Conservation (phyloP, 1,140 invertebrate species). For the Bradysia coprophila region DNA sequence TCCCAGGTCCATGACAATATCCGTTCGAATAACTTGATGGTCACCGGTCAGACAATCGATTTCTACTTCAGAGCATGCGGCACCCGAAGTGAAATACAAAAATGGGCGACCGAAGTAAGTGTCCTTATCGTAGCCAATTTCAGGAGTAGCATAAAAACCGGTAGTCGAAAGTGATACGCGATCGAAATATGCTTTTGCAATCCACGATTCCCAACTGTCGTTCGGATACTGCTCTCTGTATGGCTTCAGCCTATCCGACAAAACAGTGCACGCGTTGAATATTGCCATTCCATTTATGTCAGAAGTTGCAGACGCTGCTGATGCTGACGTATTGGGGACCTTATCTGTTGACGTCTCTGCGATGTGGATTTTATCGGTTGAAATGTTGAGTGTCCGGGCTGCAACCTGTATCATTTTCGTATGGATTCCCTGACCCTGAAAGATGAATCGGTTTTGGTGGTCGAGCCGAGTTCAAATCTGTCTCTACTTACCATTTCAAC, state of each 20-base stretch:
- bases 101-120: conserved; percentile 52
- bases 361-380: conserved; percentile 64
- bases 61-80: conserved; percentile 64
- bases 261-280: conserved; percentile 59
- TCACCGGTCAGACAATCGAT: conserved; percentile 79
- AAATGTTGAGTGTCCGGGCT: conserved; percentile 50
- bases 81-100: conserved; percentile 68
- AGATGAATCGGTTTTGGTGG: no score
- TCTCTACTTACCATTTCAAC: no score
- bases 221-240: conserved; percentile 58
- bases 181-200: conserved; percentile 59
- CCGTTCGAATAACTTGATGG: conserved; percentile 66
- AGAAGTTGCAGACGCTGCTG: conserved; percentile 78
- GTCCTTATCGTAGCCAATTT: conserved; percentile 54
- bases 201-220: conserved; percentile 74
- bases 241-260: conserved; percentile 58
- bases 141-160: conserved; percentile 71
- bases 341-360: conserved; percentile 81
- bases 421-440: conserved; percentile 88
- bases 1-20: conserved; percentile 90
- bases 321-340: conserved; percentile 84
- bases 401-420: conserved; percentile 90
- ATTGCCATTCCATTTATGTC: conserved; percentile 94
- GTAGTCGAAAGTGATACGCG: conserved; percentile 67
- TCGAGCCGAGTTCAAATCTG: no score